phyloP scores from a whole-genome alignment of 2,888 invertebrate genomes.

The Ennomos fuscantarius region DNA sequence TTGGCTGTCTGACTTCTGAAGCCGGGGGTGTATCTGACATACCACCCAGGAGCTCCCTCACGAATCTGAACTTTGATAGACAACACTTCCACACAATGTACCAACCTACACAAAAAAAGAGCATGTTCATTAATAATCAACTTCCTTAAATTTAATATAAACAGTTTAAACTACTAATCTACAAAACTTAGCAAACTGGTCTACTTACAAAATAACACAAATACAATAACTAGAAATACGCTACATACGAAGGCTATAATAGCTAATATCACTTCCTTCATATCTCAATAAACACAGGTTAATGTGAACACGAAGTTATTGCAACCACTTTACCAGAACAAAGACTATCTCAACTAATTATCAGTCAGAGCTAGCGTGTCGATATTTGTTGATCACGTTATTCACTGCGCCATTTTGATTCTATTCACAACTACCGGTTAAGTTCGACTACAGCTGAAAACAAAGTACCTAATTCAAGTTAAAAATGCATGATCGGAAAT shows the following conservation, averaged over 20 bases:
- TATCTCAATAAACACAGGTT: slow-evolving; percentile 69
- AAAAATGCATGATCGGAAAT: too few species aligned
- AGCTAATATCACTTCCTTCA: slow-evolving; percentile 83
- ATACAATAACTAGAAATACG: slow-evolving; percentile 79
- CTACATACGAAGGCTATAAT: slow-evolving; percentile 80
- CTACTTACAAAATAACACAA: slow-evolving; percentile 84
- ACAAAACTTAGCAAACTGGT: slow-evolving; percentile 38
- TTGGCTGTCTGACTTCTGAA: slow-evolving; percentile 85
- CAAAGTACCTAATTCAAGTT: too few species aligned
- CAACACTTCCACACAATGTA: slow-evolving; percentile 96
- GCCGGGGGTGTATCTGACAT: slow-evolving; percentile 88
- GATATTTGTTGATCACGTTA: slow-evolving; percentile 46
- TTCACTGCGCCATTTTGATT: slow-evolving; percentile 62
- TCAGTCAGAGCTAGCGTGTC: slow-evolving; percentile 52
- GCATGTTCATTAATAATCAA: slow-evolving; percentile 7
- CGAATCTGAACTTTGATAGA: slow-evolving; percentile 93
- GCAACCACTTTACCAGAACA: slow-evolving; percentile 70
- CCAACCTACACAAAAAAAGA: slow-evolving; percentile 89
- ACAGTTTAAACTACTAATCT: background rate
- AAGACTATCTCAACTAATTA: slow-evolving; percentile 51
- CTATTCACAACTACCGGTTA: too few species aligned
- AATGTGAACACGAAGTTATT: slow-evolving; percentile 66
- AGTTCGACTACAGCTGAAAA: too few species aligned
- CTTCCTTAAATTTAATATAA: background rate
- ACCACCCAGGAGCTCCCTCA: slow-evolving; percentile 93